Percentiles rank a stretch among this genome's conserved stretches.
Conservation (phyloP, 2,113 vertebrate species). For the Zosterops pallidus region DNA sequence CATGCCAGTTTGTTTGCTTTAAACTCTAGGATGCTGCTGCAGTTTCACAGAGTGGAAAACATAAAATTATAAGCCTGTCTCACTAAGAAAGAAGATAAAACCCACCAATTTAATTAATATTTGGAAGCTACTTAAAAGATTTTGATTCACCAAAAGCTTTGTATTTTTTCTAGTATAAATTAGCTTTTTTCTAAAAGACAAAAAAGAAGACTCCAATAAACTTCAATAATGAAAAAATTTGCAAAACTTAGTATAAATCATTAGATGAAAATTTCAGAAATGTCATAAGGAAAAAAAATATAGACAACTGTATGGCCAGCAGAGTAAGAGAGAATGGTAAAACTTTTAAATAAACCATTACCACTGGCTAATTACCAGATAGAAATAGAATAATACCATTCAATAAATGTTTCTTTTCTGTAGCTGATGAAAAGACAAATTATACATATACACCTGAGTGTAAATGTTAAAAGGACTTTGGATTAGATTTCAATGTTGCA, state of each 20-base stretch:
- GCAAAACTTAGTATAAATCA: neutral
- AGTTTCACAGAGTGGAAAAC: neutral
- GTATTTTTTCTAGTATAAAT: neutral
- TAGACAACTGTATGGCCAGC: neutral
- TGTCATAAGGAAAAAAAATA: neutral
- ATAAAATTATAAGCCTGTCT: neutral
- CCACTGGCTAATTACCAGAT: neutral
- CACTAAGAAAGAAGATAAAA: neutral
- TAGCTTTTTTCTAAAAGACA: neutral
- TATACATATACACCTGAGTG: neutral
- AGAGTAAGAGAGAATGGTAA: neutral
- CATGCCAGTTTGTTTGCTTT: neutral
- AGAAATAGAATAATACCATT: neutral
- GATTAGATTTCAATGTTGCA: neutral
- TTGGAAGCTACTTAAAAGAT: neutral
- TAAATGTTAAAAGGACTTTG: neutral
- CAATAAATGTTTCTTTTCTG: neutral
- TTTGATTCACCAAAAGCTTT: neutral
- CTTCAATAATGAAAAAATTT: neutral
- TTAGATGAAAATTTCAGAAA: neutral
- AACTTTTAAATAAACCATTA: neutral
- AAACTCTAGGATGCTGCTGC: neutral
- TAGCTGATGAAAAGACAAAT: neutral
- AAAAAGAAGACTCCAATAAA: neutral
- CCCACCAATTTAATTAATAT: neutral